Conservation (phyloP, 1,140 invertebrate genomes). For the Metaphire vulgaris region DNA sequence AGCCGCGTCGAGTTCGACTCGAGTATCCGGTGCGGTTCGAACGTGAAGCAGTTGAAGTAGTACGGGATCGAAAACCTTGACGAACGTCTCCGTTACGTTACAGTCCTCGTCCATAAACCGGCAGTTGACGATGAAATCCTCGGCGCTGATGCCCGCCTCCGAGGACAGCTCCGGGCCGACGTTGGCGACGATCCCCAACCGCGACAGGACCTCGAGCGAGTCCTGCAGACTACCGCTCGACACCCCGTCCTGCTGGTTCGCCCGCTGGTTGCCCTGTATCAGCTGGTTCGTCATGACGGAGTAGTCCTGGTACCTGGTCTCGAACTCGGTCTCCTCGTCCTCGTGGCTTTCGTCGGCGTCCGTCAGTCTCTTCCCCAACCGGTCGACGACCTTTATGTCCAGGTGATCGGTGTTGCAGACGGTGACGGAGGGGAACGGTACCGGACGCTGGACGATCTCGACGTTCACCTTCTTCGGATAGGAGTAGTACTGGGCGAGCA, state of each 20-base stretch:
- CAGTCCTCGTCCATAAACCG: slow-evolving; percentile 31
- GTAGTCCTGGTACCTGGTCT: slow-evolving; percentile 3
- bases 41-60: slow-evolving; percentile 32
- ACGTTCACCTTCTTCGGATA: slow-evolving; percentile 32
- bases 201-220: slow-evolving; percentile 25
- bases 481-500: slow-evolving; percentile 28
- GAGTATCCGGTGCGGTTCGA: slow-evolving; percentile 24
- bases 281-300: not conserved
- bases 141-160: slow-evolving; percentile 19
- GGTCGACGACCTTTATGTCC: slow-evolving; percentile 18
- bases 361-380: slow-evolving; percentile 11
- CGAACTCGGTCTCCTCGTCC: not conserved
- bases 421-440: slow-evolving; percentile 29
- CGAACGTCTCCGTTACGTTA: slow-evolving; percentile 24
- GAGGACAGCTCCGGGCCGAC: slow-evolving; percentile 23
- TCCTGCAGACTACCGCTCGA: not conserved
- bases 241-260: not conserved
- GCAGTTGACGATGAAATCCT: slow-evolving; percentile 30
- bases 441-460: slow-evolving; percentile 30
- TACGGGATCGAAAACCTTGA: slow-evolving; percentile 30
- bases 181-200: slow-evolving; percentile 26
- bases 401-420: slow-evolving; percentile 29
- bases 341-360: not conserved
- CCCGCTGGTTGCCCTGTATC: too few relatives aligned
- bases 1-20: slow-evolving; percentile 21